These are phyloP conservation scores for Hystrix brachyura DNA, from an alignment of 2,113 vertebrate species.

Conservation along the genomic window DNA sequence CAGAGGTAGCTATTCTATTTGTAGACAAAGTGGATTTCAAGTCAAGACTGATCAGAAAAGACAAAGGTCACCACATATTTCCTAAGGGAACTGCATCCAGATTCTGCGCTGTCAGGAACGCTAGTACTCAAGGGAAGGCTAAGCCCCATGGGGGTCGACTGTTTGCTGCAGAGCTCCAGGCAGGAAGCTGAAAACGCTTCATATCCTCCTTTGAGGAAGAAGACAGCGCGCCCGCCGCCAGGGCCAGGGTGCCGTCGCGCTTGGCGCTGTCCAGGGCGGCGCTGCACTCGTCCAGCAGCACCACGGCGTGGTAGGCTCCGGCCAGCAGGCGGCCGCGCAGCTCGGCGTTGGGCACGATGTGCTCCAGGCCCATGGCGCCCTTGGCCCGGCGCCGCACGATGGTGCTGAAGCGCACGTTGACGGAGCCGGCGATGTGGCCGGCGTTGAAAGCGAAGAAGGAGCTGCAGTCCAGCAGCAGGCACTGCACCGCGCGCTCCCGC, in stretches of 20 bases:
- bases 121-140: conserved; percentile 94
- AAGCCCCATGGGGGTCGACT: conserved; percentile 92
- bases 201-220: conserved; percentile 97
- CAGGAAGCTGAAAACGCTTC: conserved; percentile 93
- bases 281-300: conserved; percentile 97
- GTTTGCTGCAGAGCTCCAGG: conserved; percentile 95
- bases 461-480: conserved; percentile 97
- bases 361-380: conserved; percentile 95
- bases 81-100: conserved; percentile 91
- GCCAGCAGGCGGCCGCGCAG: conserved; percentile 92
- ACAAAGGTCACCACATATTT: too few relatives aligned
- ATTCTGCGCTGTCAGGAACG: conserved; percentile 91
- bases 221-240: conserved; percentile 95
- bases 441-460: conserved; percentile 98
- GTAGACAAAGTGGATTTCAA: too few relatives aligned
- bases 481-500: conserved; percentile 90
- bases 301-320: conserved; percentile 92
- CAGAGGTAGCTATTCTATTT: too few relatives aligned
- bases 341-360: conserved; percentile 97
- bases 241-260: conserved; percentile 95
- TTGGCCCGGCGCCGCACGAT: conserved; percentile 96
- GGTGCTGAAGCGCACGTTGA: conserved; percentile 97
- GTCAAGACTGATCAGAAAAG: too few relatives aligned
- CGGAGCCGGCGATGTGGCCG: conserved; percentile 94
- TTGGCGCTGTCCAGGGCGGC: conserved; percentile 92